Percentiles rank a stretch among this genome's conserved stretches.
Conservation (phyloP, 2,888 invertebrate species). For the Metallyticus violacea region DNA sequence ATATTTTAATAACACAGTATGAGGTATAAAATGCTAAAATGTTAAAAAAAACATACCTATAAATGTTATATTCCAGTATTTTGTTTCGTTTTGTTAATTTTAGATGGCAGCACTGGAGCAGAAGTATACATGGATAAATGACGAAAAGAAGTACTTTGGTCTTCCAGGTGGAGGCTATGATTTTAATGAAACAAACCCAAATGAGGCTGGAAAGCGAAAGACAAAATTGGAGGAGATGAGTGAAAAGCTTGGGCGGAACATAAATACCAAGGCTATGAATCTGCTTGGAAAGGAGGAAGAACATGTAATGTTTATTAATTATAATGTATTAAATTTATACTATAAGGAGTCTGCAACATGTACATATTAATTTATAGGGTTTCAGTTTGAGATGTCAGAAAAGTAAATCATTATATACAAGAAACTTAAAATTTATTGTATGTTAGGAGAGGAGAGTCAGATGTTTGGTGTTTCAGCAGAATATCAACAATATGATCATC, state of each 20-base stretch:
- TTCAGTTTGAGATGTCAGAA: too few relatives aligned
- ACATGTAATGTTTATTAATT: too few relatives aligned
- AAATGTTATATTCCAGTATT: background rate
- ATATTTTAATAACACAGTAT: too few relatives aligned
- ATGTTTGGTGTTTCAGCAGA: too few relatives aligned
- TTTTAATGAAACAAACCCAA: slow-evolving; percentile 59
- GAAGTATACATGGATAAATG: slow-evolving; percentile 70
- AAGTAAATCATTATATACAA: too few relatives aligned
- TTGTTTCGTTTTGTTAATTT: background rate
- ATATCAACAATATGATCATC: too few relatives aligned
- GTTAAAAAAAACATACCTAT: background rate
- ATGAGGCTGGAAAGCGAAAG: slow-evolving; percentile 55
- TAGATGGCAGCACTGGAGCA: slow-evolving; percentile 32
- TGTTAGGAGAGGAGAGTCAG: too few relatives aligned
- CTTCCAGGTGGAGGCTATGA: slow-evolving; percentile 65
- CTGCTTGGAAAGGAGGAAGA: slow-evolving; percentile 84
- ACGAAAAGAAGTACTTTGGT: slow-evolving; percentile 77
- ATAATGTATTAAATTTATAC: too few relatives aligned
- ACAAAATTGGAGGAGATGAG: slow-evolving; percentile 57
- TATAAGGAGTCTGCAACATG: too few relatives aligned
- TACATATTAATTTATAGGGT: too few relatives aligned
- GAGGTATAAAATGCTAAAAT: background rate
- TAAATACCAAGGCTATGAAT: slow-evolving; percentile 83
- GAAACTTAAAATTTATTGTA: too few relatives aligned
- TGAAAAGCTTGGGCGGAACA: slow-evolving; percentile 64